Evolutionary conservation across 2,888 invertebrate genomes (phyloP), one percentile per base, ranked within the genome.

Genomic region (Galeopsomyia nigrocyanea): DNA sequence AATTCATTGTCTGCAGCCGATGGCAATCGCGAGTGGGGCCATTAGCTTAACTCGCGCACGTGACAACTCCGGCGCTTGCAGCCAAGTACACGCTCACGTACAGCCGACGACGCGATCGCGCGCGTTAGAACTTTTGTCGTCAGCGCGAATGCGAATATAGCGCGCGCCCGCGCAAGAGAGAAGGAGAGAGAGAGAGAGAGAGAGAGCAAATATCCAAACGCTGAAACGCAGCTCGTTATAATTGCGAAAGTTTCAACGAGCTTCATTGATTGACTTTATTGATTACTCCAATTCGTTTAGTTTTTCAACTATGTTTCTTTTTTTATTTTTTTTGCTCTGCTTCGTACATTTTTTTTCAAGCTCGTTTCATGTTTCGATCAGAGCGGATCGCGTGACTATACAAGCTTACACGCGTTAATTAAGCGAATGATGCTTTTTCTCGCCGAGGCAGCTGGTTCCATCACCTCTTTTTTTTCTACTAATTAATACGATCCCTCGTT

Each of bases 21-120:
- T 49, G 55, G 56, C 60, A 53, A 39, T 71, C 68, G 66, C 66
- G 72, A 55, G 68, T 72, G 69, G 68, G 68, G 55, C 74, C 71
- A 72, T 77, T 75, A 77, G 76, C 68, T 72, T 74, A 74, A 75
- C 75, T 75, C 67, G 68, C 71, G 70, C 67, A 51, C 71, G 68
- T 63, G 70, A 69, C 61, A 68, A 50, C 64, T 64, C 49, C 19
- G 66, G 13, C 39, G 13, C 39, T 39, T 39, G 39, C 39, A 39
- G 39, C 39, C 39, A 39, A 39, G 39, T 39, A 39, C 39, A 39
- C 39, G 39, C 39, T 39, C 39, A 39, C 39, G 39, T 39, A 39
- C 39, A 39, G 39, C 5, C 39, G 39, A 39, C 39, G 39, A n/a
- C n/a, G n/a, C n/a, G n/a, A n/a, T n/a, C 39, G 39, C 5, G 39